Percentiles rank a stretch among this genome's conserved stretches.
Evolutionary conservation across 2,797 vertebrate species (phyloP).

Genomic region (Takifugu rubripes): DNA sequence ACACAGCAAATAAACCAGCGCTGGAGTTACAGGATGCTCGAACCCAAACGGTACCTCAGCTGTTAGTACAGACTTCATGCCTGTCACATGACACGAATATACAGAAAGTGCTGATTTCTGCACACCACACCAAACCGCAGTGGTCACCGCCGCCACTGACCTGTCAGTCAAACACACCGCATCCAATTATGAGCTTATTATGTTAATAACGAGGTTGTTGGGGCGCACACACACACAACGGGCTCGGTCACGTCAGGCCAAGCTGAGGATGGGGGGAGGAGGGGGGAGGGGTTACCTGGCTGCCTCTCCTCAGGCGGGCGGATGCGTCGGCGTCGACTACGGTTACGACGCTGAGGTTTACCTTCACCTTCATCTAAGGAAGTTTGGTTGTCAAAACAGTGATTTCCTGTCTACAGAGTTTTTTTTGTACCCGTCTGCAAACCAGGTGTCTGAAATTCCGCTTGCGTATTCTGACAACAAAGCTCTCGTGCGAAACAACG

Average conservation of each 20-base stretch:
- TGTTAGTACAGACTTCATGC: conserved; percentile 12
- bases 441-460: too few species aligned
- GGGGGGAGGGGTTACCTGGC: conserved; percentile 88
- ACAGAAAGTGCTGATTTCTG: neutral
- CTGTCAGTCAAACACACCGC: neutral
- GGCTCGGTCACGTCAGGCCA: conserved; percentile 9
- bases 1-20: neutral
- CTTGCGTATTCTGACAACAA: too few species aligned
- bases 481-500: too few species aligned
- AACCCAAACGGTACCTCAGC: neutral
- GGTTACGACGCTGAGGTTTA: conserved; percentile 96
- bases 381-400: conserved; percentile 49
- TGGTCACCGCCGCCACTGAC: neutral
- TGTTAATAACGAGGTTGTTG: conserved; percentile 1
- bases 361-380: conserved; percentile 92
- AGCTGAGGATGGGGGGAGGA: conserved; percentile 33
- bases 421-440: conserved; percentile 1
- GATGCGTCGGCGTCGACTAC: conserved; percentile 91
- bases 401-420: too few species aligned
- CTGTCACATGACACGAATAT: neutral
- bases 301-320: conserved; percentile 95
- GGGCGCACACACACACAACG: conserved; percentile 7
- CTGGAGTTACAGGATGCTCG: neutral
- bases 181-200: neutral
- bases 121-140: neutral